Base-by-base conservation (phyloP, 30 jellyfish, hydroid and myxozoan species). In the Catostylus mosaicus region DNA sequence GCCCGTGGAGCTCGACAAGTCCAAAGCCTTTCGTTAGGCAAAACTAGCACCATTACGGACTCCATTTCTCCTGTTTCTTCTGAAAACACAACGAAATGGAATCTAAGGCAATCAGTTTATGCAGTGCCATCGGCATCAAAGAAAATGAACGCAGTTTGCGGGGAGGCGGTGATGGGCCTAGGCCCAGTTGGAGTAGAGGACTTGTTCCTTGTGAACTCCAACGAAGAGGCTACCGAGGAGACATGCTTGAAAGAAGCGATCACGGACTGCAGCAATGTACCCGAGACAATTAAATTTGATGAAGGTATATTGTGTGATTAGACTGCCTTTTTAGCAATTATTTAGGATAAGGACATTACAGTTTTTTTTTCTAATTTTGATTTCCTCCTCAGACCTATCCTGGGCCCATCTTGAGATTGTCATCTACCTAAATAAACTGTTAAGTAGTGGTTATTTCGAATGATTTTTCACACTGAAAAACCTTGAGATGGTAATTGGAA, bases 1-100 rank as follows among this genome's bases (percentile, higher is more conserved):
- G 90, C 90, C 90, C 90, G 77, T 33, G 86, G 80, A 67, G 59
- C 83, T 67, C 62, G 11, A 29, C 9, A 57, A 30, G 32, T 52
- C 22, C 50, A 69, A 23, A 67, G 56, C 74, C 29, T 27, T 46
- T 30, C 46, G 40, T 36, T 46, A 50, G 76, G 50, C 77, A 19
- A 8, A 33, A 26, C 74, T 31, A 68, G 82, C 80, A 50, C 45
- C 92, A 82, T 74, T 82, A 82, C 92, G 92, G 92, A 82, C 60
- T 37, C 85, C 86, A 69, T 40, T 69, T 82, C 92, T 50, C 71
- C 92, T 60, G 48, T 46, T 70, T 60, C 64, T 68, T 23, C 40
- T 36, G 32, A 57, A 72, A 82, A 80, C 46, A 36, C 77, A 76
- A 23, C 74, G 65, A 82, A 82, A 82, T 82, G 92, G 92, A 24